Evolutionary conservation across 1,140 invertebrate genomes (phyloP), one percentile per base, ranked within the genome.

Genomic region (Diuraphis noxia): DNA sequence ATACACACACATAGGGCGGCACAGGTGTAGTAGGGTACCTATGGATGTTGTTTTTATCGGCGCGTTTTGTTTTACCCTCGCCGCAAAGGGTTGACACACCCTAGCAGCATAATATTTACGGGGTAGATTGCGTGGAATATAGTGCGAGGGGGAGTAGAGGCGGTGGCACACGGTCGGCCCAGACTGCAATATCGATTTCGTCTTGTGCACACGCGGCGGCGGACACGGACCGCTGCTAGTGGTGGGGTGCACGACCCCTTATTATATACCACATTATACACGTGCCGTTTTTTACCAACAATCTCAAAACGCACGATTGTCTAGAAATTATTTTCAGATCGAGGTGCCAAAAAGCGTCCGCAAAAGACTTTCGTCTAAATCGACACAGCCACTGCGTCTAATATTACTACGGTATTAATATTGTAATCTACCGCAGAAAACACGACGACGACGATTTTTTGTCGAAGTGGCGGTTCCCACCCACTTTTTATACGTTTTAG

Each of bases 161-260:
- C 72, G 86, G 92, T 23, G 90, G 91, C 90, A 82, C 81, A 86
- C 85, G 43, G 84, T 41, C 72, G 88, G 92, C 87, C 89, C 89
- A 91, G 89, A 91, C 89, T 91, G 89, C 89, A 91, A 91, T 91
- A 91, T 91, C 77, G 89, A 91, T 91, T 91, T 81, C 34, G 77
- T 91, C 77, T 82, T 91, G 89, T 46, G 81, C 77, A 82, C 89
- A 36, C 56, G 36, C 36, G 30, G 34, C 9, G 49, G 52, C 56
- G 40, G 25, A 41, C 30, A 89, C 56, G 49, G 46, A 49, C 13
- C 40, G 52, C 56, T 40, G 72, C 17, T 25, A 34, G 43, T 38
- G 41, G 40, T 46, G 89, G 89, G 89, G 89, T 81, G 43, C 43
- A 81, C 89, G 89, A 91, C 89, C 89, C 88, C 43, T 89, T 91